Evolutionary conservation across 2,888 invertebrate species (phyloP).

Genomic region (Thelaira solivaga): DNA sequence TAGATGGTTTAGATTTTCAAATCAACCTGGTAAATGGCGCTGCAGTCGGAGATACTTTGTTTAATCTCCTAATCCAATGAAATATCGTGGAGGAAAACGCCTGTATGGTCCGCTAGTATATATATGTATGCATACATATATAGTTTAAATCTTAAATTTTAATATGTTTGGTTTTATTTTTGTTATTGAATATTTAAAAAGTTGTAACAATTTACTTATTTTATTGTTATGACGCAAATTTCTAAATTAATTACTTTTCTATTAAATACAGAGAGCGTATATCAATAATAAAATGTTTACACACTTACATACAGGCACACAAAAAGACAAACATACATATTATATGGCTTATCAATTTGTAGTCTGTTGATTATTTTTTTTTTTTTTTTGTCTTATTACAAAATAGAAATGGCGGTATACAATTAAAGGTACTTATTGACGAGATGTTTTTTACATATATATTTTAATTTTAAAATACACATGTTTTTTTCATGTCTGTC

Average conservation of each 20-base stretch:
- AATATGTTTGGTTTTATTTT: conserved; percentile 26
- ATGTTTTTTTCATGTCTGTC: no score
- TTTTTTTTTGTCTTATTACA: no score
- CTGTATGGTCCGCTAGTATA: background rate
- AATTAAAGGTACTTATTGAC: no score
- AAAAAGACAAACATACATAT: background rate
- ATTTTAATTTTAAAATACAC: no score
- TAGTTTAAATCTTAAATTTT: background rate
- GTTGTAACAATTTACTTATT: conserved; percentile 19
- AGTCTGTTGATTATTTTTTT: background rate
- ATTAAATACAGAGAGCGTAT: conserved; percentile 39
- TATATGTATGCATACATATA: background rate
- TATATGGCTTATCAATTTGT: conserved; percentile 39
- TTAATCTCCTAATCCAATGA: no score
- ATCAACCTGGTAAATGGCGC: no score
- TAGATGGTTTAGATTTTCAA: no score
- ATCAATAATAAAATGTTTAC: background rate
- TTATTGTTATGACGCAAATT: conserved; percentile 49
- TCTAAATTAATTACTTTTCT: conserved; percentile 43
- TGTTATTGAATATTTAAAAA: conserved; percentile 13
- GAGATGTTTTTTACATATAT: no score
- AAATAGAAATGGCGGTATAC: no score
- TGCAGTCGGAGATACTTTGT: no score
- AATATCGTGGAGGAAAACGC: no score
- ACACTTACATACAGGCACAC: background rate